A percentile compares a stretch with the other conserved stretches of the same genome.
These are phyloP conservation scores for Thermophis baileyi DNA, from an alignment of 2,113 vertebrate genomes.

Conservation along the genomic window DNA sequence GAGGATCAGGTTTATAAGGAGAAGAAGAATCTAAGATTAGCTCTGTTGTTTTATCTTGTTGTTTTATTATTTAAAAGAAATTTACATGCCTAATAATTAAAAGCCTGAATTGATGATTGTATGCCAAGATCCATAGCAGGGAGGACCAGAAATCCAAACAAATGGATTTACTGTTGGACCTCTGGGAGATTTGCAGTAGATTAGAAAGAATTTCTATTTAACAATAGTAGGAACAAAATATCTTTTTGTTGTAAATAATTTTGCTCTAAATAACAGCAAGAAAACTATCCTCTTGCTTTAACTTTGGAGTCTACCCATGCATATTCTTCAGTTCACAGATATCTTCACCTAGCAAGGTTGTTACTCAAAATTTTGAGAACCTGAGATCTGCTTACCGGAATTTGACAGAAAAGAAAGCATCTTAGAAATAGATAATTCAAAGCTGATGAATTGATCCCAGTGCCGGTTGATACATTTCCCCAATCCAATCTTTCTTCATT, in stretches of 20 bases:
- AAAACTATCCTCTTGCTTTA: neutral
- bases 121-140: neutral
- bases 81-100: neutral
- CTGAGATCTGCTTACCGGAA: neutral
- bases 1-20: constrained; percentile 8
- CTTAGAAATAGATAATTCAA: neutral
- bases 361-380: neutral
- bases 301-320: neutral
- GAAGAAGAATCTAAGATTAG: neutral
- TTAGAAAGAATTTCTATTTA: neutral
- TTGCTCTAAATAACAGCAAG: neutral
- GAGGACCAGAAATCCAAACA: neutral
- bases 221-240: neutral
- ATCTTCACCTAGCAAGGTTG: neutral
- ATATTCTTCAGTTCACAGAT: neutral
- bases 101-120: neutral
- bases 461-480: neutral
- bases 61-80: neutral
- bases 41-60: neutral
- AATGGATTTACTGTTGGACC: neutral
- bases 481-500: neutral
- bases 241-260: neutral
- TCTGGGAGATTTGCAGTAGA: neutral
- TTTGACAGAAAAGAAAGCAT: neutral
- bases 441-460: neutral